Evolutionary conservation across 2,888 invertebrate genomes (phyloP).

Genomic region (Desoria tigrina): DNA sequence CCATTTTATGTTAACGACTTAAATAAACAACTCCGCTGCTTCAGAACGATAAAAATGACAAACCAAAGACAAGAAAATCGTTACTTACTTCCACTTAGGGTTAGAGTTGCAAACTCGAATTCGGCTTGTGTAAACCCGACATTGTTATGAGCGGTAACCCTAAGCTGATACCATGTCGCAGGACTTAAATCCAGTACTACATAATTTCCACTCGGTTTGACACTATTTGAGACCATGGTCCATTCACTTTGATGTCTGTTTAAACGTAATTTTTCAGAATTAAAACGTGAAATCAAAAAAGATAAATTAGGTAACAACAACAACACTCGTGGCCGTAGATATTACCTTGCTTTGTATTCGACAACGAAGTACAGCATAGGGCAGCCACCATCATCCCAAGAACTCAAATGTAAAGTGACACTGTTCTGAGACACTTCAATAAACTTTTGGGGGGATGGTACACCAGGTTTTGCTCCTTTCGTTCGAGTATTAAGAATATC

Average conservation of each 20-base stretch:
- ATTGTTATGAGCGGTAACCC: slow-evolving; percentile 69
- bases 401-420: slow-evolving; percentile 84
- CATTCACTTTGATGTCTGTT: slow-evolving; percentile 74
- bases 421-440: slow-evolving; percentile 91
- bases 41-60: too few relatives aligned
- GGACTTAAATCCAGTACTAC: slow-evolving; percentile 84
- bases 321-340: too few relatives aligned
- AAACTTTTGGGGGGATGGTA: slow-evolving; percentile 85
- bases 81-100: slow-evolving; percentile 84
- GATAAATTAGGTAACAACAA: too few relatives aligned
- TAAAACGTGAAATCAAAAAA: slow-evolving; percentile 7
- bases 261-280: too few relatives aligned
- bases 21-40: too few relatives aligned
- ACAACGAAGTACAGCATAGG: slow-evolving; percentile 94
- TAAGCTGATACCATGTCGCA: slow-evolving; percentile 69
- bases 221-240: slow-evolving; percentile 92
- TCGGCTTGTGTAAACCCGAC: slow-evolving; percentile 94
- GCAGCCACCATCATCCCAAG: slow-evolving; percentile 90
- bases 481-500: slow-evolving; percentile 86
- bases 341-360: slow-evolving; percentile 87
- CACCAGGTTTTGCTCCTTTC: slow-evolving; percentile 88
- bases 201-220: slow-evolving; percentile 86
- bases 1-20: too few relatives aligned
- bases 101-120: slow-evolving; percentile 92
- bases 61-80: too few relatives aligned